Conservation (phyloP, 2,888 invertebrate genomes). For the Nephrotoma appendiculata region DNA sequence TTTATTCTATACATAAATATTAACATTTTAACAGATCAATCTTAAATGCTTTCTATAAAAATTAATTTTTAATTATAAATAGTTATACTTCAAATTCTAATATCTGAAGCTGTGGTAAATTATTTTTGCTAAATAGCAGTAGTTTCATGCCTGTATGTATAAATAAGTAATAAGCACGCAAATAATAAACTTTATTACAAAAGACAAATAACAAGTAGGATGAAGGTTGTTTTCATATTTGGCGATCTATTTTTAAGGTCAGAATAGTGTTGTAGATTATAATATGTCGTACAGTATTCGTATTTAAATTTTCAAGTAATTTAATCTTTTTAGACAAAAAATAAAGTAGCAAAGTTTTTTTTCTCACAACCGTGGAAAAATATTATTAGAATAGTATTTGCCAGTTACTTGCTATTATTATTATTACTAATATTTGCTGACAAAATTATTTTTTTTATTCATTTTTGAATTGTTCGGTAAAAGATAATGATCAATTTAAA, state of each 20-base stretch:
- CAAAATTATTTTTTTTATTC: neutral
- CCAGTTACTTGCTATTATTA: neutral
- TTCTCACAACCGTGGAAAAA: neutral
- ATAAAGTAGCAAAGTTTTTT: neutral
- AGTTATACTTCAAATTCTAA: neutral
- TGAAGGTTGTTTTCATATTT: neutral
- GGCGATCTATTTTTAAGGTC: neutral
- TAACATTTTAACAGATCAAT: neutral
- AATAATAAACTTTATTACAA: neutral
- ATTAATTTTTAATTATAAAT: neutral
- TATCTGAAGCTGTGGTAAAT: neutral
- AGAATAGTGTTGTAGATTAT: neutral
- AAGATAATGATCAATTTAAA: neutral
- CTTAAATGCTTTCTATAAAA: neutral
- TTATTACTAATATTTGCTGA: neutral
- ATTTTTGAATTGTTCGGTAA: neutral
- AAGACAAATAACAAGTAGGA: neutral
- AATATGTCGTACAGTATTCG: neutral
- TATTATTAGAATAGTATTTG: neutral
- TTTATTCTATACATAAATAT: neutral
- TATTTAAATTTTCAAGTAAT: neutral
- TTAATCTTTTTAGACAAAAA: neutral
- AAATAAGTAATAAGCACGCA: neutral
- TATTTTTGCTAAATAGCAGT: neutral
- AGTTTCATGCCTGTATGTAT: neutral